Conservation (phyloP, 1,140 invertebrate species). For the Goniozus legneri region DNA sequence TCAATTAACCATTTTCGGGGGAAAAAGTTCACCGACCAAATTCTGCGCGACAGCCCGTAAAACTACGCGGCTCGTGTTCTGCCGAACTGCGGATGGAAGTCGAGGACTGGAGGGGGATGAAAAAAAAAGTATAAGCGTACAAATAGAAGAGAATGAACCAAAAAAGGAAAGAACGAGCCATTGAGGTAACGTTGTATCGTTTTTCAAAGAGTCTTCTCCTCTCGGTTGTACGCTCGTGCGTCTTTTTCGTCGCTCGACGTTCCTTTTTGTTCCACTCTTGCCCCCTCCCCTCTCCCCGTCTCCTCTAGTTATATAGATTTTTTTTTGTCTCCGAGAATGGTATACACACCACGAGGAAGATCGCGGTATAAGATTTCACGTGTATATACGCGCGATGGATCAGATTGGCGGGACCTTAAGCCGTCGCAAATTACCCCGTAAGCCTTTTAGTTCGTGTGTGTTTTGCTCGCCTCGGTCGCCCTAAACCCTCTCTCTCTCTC, state of each 20-base stretch:
- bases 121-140: not conserved
- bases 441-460: constrained; percentile 46
- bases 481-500: constrained; percentile 7
- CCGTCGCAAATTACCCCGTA: constrained; percentile 48
- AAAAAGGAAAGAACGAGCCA: constrained; percentile 15
- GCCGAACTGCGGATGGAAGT: constrained; percentile 9
- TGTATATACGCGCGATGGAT: constrained; percentile 33
- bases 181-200: constrained; percentile 36
- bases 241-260: constrained; percentile 14
- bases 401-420: constrained; percentile 46
- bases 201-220: constrained; percentile 41
- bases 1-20: constrained; percentile 47
- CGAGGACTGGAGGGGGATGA: constrained; percentile 1
- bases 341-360: constrained; percentile 22
- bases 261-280: constrained; percentile 18
- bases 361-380: constrained; percentile 46
- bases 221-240: constrained; percentile 8
- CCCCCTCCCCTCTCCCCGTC: not conserved
- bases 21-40: constrained; percentile 46
- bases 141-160: constrained; percentile 3
- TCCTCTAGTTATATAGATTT: constrained; percentile 7
- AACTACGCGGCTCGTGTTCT: constrained; percentile 42
- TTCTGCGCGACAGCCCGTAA: constrained; percentile 51
- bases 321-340: constrained; percentile 17
- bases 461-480: constrained; percentile 25